Evolutionary conservation across 2,113 vertebrate genomes (phyloP), one percentile per base, ranked within the genome.

Genomic region (Xenopus laevis): DNA sequence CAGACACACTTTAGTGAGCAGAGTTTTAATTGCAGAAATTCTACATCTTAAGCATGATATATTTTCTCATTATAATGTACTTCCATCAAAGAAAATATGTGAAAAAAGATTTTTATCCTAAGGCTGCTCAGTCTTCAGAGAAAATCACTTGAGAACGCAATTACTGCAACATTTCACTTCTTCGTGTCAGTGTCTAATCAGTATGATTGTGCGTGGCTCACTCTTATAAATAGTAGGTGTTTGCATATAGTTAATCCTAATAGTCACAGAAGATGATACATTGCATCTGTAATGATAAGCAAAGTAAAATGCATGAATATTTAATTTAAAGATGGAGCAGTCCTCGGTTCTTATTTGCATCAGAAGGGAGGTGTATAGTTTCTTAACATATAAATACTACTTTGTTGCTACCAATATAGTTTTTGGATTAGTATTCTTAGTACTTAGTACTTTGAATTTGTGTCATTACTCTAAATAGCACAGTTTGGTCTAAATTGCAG

Each of bases 211-310:
- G 74, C 15, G 30, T 53, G 44, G 33, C 60, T 69, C 74, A 76
- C 73, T 55, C 65, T 76, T 76, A 69, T 76, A 76, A 76, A 76
- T 76, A 76, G 72, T 76, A 69, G 33, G 27, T 69, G 65, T 76
- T 76, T 76, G 65, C 66, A 76, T 76, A 76, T 76, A 75, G 73
- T 76, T 76, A 76, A 69, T 76, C 58, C 66, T 76, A 76, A 76
- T 68, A 76, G 73, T 69, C 58, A 69, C 8, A 69, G 58, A 75
- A 52, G 73, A 76, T 60, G 66, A 63, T 69, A 69, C 62, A 69
- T 68, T 76, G 58, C 66, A 69, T 69, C 65, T 76, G 15, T 69
- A 76, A 76, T 40, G 65, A 76, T 76, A 62, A 69, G 58, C 27
- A 62, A 76, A 61, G 57, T 76, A 76, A 63, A 76, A 69, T 69